Base-by-base conservation (phyloP, 2,797 vertebrate genomes). In the Pangasius sanitwongsei region DNA sequence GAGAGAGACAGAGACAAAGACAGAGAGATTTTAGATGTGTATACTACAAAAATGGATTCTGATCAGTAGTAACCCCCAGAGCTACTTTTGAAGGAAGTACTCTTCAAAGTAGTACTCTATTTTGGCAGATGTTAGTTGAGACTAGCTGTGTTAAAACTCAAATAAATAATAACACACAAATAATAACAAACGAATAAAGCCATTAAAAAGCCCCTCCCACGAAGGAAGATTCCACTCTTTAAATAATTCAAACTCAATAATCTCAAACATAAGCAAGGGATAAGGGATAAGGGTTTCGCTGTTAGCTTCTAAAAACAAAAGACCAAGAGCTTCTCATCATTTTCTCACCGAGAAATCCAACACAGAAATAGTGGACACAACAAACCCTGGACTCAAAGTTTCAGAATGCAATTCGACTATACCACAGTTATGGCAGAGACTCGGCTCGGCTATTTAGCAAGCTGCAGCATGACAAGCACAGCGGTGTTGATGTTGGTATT, bases 1-100 rank as follows among this genome's bases (percentile, higher is more conserved):
- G 77, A 65, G 18, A 82, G 77, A 90, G 25, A 83, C 20, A 72
- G 70, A 72, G 18, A 72, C 6, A 37, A 2, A 72, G 7, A 72
- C 6, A 72, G 69, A 72, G 34, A n/a, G 18, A 15, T n/a, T 7
- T 65, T 83, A 77, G n/a, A 44, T 44, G 44, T 7, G 44, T 44
- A 44, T 44, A 44, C 44, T 44, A 72, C 69, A 48, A 77, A 78
- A 81, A 28, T 59, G 13, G 20, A 82, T 55, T 82, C 16, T 12
- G 6, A 44, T 70, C 16, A 37, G 34, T 37, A 20, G 69, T 8
- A 18, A 67, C 0, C 3, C 63, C 50, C 2, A 0, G 44, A 44
- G 44, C 44, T 44, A 44, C 44, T 44, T 44, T 7, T 44, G 15
- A 55, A 55, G 15, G 53, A 55, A 16, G 53, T 55, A 55, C 53